Percentiles rank a stretch among this genome's conserved stretches.
phyloP scores from a whole-genome alignment of 2,797 vertebrate genomes.

The Cyprinella venusta region DNA sequence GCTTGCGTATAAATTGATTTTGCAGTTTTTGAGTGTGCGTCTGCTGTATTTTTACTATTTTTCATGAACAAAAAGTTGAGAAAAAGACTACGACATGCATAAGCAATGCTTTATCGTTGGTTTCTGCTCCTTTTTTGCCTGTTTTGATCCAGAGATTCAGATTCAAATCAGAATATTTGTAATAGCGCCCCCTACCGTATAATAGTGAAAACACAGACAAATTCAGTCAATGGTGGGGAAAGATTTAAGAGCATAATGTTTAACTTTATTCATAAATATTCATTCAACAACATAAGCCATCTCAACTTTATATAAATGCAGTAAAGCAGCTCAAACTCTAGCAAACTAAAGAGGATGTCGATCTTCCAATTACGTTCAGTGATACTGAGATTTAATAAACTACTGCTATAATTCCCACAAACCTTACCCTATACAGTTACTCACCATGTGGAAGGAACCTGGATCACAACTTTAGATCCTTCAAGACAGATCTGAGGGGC shows the following conservation, averaged over 20 bases:
- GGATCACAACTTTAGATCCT: slow-evolving; percentile 92
- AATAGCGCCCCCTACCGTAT: too few species aligned
- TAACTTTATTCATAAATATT: not conserved
- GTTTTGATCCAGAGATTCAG: too few species aligned
- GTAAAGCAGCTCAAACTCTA: not conserved
- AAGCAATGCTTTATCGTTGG: too few species aligned
- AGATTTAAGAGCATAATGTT: not conserved
- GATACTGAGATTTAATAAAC: not conserved
- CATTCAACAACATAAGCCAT: not conserved
- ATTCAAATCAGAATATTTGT: too few species aligned
- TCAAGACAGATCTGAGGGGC: slow-evolving; percentile 97
- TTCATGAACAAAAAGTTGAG: too few species aligned
- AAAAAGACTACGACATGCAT: too few species aligned
- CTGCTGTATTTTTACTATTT: too few species aligned
- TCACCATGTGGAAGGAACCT: slow-evolving; percentile 99
- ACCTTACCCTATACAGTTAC: slow-evolving; percentile 42
- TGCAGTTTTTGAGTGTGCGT: too few species aligned
- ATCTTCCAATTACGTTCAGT: not conserved
- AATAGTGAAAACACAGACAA: too few species aligned
- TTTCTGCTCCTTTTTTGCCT: too few species aligned
- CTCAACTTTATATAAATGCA: not conserved
- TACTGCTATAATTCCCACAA: not conserved
- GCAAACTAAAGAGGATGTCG: not conserved
- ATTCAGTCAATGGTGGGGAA: not conserved
- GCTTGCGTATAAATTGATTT: too few species aligned